Base-by-base conservation (phyloP, 2,113 vertebrate species). In the Malaclemys terrapin region DNA sequence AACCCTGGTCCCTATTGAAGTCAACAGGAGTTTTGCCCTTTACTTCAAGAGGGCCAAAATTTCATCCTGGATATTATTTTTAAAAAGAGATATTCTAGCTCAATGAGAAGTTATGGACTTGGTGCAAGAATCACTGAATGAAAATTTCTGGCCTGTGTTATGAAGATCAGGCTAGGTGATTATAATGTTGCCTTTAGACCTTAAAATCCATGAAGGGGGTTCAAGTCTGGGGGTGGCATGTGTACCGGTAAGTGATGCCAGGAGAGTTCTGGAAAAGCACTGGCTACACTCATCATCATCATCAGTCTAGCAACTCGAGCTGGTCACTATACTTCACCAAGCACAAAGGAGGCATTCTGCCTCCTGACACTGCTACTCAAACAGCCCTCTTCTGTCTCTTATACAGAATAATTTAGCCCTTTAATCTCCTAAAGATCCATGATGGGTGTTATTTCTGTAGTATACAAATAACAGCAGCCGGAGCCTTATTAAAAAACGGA, bases 51-150 rank as follows among this genome's bases (percentile, higher is more conserved):
- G 1, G 0, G 76, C 7, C 31, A 35, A 3, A 16, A 14, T 65
- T 76, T 54, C 0, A 0, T 47, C 11, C 69, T n/a, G 1, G 5
- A 1, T 25, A n/a, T 42, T 54, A 84, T 90, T 79, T 89, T 47
- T 85, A 35, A 50, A 80, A 11, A 25, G 9, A 45, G 20, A 76
- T 45, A 20, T 17, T 76, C 19, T 25, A 25, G 22, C 38, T 75
- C 72, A 82, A 82, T 4, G 35, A 31, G 65, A 75, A 87, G 89
- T 78, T 10, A n/a, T 0, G 9, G 50, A 4, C 57, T 92, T 87
- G 38, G 50, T 75, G 22, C 6, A 20, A n/a, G 22, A 45, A 81
- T 5, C 20, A 13, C 16, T 69, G 62, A 53, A 38, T n/a, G 29
- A 49, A 93, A 84, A 10, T 12, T 29, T 62, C 79, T 42, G 81